phyloP scores from a whole-genome alignment of 2,888 invertebrate species.

The Cosmia trapezina region DNA sequence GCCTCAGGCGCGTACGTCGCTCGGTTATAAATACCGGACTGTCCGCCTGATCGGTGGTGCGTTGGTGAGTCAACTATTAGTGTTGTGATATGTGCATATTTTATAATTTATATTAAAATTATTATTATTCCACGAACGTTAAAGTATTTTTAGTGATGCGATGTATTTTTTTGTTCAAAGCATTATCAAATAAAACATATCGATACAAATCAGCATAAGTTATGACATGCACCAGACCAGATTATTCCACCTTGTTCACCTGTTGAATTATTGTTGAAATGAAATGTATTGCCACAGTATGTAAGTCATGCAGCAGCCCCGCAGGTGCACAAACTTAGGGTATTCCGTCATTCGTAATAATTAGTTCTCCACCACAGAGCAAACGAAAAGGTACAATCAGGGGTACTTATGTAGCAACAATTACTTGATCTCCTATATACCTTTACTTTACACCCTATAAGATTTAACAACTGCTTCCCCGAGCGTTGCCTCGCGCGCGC shows the following conservation, averaged over 20 bases:
- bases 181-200: background rate
- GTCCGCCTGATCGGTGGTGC: too few relatives aligned
- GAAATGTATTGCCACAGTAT: background rate
- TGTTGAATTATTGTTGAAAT: background rate
- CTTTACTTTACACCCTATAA: conserved; percentile 18
- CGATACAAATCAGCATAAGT: background rate
- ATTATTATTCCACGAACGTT: background rate
- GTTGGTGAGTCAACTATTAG: too few relatives aligned
- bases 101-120: too few relatives aligned
- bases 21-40: too few relatives aligned
- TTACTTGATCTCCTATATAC: conserved; percentile 17
- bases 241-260: background rate
- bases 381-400: background rate
- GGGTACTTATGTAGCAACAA: background rate
- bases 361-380: background rate
- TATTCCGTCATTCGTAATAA: background rate
- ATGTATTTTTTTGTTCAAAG: background rate
- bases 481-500: conserved; percentile 13
- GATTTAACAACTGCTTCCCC: conserved; percentile 16
- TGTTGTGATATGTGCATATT: too few relatives aligned
- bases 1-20: too few relatives aligned
- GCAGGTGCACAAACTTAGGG: background rate
- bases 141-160: background rate
- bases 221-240: background rate
- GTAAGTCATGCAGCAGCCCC: background rate